Conservation (phyloP, 1,140 invertebrate species). For the Drosophila jambulina region DNA sequence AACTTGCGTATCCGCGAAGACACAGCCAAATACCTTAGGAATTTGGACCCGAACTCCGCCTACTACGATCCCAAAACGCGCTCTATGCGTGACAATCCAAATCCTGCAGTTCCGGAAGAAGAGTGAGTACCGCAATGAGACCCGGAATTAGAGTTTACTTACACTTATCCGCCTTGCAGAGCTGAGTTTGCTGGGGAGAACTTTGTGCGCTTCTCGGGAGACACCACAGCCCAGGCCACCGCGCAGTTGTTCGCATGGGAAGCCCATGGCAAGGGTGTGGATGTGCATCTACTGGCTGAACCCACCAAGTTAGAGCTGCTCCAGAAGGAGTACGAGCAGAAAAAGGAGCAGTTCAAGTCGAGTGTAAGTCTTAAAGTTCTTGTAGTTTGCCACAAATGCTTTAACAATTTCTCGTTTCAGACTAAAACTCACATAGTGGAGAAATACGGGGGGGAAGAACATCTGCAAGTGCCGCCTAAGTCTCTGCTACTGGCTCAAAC, state of each 20-base stretch:
- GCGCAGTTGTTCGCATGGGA: conserved; percentile 99
- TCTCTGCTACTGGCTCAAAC: conserved; percentile 96
- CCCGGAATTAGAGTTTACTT: neutral
- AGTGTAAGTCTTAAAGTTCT: conserved; percentile 55
- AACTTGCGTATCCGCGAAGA: conserved; percentile 99
- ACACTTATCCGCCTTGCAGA: conserved; percentile 79
- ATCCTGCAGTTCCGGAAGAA: conserved; percentile 88
- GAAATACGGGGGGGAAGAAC: conserved; percentile 92
- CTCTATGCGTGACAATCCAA: conserved; percentile 99
- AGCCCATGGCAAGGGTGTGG: conserved; percentile 96
- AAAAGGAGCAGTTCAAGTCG: conserved; percentile 94
- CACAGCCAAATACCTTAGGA: conserved; percentile 98
- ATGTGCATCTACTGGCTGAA: conserved; percentile 98
- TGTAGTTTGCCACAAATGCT: neutral
- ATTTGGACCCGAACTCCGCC: conserved; percentile 98
- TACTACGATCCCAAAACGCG: conserved; percentile 99
- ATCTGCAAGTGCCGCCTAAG: conserved; percentile 94
- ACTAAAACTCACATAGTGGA: conserved; percentile 82
- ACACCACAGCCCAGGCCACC: conserved; percentile 95
- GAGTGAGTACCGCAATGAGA: conserved; percentile 86
- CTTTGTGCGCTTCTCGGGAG: conserved; percentile 96
- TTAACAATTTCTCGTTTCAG: conserved; percentile 17
- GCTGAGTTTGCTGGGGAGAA: conserved; percentile 98
- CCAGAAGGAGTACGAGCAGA: conserved; percentile 95
- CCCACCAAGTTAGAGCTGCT: conserved; percentile 98